phyloP scores from a whole-genome alignment of 1,140 invertebrate species.

The Tyrophagus putrescentiae region DNA sequence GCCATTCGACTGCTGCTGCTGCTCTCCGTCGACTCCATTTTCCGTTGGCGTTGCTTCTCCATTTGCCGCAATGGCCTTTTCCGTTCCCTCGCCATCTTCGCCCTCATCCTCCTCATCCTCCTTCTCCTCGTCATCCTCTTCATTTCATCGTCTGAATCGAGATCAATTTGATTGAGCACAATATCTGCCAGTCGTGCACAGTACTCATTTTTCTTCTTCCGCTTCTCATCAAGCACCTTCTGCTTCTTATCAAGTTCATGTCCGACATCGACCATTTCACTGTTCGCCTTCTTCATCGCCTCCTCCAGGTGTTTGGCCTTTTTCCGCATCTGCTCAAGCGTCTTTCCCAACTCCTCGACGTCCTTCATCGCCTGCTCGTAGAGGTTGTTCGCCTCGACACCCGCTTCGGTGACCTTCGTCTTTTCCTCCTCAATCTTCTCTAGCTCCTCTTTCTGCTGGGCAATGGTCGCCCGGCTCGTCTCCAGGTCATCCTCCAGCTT shows the following conservation, averaged over 20 bases:
- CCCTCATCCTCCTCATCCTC: conserved; percentile 27
- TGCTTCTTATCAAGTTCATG: conserved; percentile 51
- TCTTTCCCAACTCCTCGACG: conserved; percentile 35
- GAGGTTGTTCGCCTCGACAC: conserved; percentile 37
- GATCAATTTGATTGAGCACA: conserved; percentile 53
- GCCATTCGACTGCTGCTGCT: background rate
- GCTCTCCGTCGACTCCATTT: background rate
- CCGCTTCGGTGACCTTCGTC: conserved; percentile 41
- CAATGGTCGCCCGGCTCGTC: conserved; percentile 49
- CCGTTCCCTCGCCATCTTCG: conserved; percentile 20
- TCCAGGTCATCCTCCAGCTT: conserved; percentile 45
- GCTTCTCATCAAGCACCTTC: conserved; percentile 48
- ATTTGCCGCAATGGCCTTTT: background rate
- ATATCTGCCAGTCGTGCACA: conserved; percentile 43
- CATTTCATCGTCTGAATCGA: too few species aligned
- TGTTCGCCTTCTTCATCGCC: conserved; percentile 48
- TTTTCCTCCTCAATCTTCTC: conserved; percentile 44
- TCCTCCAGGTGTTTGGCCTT: conserved; percentile 44
- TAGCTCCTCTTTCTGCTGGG: conserved; percentile 44
- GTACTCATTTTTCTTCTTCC: conserved; percentile 36
- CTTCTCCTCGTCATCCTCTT: background rate
- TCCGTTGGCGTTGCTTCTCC: background rate
- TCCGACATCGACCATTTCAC: conserved; percentile 53
- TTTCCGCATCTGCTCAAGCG: conserved; percentile 43
- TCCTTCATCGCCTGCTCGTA: conserved; percentile 30